A percentile compares a stretch with the other conserved stretches of the same genome.
These are phyloP conservation scores for Pluvialis apricaria DNA, from an alignment of 2,113 vertebrate genomes.

Conservation along the genomic window DNA sequence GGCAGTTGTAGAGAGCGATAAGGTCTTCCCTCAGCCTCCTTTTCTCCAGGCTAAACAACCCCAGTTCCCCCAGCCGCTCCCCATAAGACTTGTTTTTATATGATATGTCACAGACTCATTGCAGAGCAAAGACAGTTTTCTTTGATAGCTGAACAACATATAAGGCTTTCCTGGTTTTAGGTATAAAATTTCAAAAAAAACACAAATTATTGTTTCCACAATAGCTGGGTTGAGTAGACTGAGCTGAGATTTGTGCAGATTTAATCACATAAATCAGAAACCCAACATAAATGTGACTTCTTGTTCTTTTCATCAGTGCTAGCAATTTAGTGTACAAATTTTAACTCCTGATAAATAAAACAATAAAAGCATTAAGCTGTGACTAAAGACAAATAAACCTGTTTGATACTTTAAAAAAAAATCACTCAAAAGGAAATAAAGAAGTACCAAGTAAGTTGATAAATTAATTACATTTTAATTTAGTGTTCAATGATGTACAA, in stretches of 20 bases:
- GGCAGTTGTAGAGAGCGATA: accelerated
- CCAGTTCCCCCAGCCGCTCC: not conserved
- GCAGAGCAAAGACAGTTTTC: not conserved
- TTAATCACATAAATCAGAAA: not conserved
- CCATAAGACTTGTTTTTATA: not conserved
- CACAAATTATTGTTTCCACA: not conserved
- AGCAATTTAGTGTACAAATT: not conserved
- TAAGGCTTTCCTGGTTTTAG: not conserved
- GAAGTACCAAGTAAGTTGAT: not conserved
- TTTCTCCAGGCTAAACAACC: not conserved
- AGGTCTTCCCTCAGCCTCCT: not conserved
- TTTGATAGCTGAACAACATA: not conserved
- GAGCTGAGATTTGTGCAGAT: not conserved
- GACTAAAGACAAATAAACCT: not conserved
- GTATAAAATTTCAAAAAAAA: not conserved
- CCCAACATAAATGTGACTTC: not conserved
- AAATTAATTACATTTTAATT: not conserved
- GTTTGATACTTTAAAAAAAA: not conserved
- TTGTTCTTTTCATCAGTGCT: not conserved
- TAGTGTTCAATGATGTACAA: not conserved
- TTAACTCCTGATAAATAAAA: not conserved
- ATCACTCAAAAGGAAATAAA: not conserved
- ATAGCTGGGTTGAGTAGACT: not conserved
- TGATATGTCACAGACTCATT: not conserved
- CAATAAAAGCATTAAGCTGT: not conserved